Evolutionary conservation across 1,140 invertebrate genomes (phyloP), one percentile per base, ranked within the genome.

Genomic region (Teleopsis dalmanni): DNA sequence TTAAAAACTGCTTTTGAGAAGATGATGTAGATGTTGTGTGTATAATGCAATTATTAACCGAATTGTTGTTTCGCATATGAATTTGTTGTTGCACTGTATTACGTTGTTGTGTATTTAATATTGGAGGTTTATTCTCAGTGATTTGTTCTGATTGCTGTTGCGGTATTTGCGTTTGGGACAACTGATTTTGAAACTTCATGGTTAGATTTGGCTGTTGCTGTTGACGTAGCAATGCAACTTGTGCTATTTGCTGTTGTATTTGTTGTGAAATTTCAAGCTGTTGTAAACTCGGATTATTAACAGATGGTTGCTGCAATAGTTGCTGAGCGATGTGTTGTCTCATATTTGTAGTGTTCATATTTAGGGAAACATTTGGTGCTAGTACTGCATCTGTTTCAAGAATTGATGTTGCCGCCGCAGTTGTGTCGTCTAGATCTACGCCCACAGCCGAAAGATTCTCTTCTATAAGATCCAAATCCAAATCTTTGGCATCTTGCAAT

Each of bases 1-100:
- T 88, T 3, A 92, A 78, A 74, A 87, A 86, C 59, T 87, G 83
- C 37, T 81, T 75, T 46, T 80, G 76, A 23, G 35, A 23, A 21
- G 45, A 34, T 14, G 21, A 10, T 3, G 36, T 35, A 16, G 45
- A 25, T 4, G 25, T 19, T 10, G 26, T 9, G 6, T 16, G 16
- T 13, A 40, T 33, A 4, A 42, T 3, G 11, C 14, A 10, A n/a
- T n/a, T n/a, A n/a, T n/a, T n/a, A n/a, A n/a, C n/a, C 26, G 8
- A 22, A n/a, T 33, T 22, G 36, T 52, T 29, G 23, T 51, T 22
- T 33, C 26, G 37, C 29, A 34, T 22, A 33, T 34, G 22, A 4
- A 9, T 14, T 26, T 25, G 11, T n/a, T 42, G 38, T 31, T 47
- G 37, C 22, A 47, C 37, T 16, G 44, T 26, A 35, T 48, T 26